Conservation (phyloP, 2,797 vertebrate genomes). For the Esox masquinongy region DNA sequence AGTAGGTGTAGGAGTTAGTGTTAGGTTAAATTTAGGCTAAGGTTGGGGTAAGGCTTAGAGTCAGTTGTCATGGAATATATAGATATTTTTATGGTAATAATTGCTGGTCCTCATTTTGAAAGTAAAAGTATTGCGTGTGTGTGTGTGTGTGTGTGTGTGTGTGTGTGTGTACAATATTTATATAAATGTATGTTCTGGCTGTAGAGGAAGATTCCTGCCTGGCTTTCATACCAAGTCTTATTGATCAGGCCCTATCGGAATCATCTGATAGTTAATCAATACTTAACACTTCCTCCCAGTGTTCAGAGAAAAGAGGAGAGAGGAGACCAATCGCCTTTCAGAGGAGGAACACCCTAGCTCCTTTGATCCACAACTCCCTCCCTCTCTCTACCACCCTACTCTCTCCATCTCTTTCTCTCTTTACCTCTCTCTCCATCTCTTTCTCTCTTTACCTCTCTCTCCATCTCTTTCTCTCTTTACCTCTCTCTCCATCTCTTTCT, state of each 20-base stretch:
- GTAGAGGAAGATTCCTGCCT: constrained; percentile 62
- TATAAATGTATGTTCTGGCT: constrained; percentile 26
- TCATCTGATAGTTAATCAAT: constrained; percentile 85
- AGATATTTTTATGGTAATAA: too few relatives aligned
- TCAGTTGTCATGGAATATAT: too few relatives aligned
- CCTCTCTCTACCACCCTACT: background rate
- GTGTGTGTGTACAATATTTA: constrained; percentile 23
- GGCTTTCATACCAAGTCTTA: constrained; percentile 74
- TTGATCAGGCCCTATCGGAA: constrained; percentile 77
- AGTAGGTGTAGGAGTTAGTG: too few relatives aligned
- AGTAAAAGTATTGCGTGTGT: too few relatives aligned
- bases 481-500: too few relatives aligned
- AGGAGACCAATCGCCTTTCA: constrained; percentile 49
- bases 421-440: background rate
- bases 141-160: background rate
- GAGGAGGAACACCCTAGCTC: constrained; percentile 72
- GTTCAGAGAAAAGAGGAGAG: constrained; percentile 45
- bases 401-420: background rate
- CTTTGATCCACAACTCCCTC: constrained; percentile 49
- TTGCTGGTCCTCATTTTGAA: too few relatives aligned
- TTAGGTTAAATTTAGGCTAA: too few relatives aligned
- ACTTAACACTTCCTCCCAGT: constrained; percentile 76
- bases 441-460: too few relatives aligned
- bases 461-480: too few relatives aligned
- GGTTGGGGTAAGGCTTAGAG: too few relatives aligned